Percentiles rank a stretch among this genome's conserved stretches.
Evolutionary conservation across 1,140 invertebrate genomes (phyloP).

Genomic region (Metopolophium dirhodum): DNA sequence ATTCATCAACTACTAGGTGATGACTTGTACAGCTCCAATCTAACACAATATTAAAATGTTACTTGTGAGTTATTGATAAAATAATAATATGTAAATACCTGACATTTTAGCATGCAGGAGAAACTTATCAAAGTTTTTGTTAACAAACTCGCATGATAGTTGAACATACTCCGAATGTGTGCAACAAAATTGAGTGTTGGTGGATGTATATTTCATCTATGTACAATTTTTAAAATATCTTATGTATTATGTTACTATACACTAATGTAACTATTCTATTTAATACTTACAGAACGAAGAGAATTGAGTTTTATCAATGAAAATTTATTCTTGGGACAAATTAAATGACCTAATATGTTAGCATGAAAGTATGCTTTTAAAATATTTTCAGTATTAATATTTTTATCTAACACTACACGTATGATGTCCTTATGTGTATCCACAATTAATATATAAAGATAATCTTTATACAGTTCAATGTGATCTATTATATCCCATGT

Average conservation of each 20-base stretch:
- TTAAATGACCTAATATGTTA: conserved; percentile 63
- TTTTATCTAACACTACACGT: conserved; percentile 65
- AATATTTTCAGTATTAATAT: conserved; percentile 63
- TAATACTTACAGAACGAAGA: conserved; percentile 46
- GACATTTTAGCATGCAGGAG: conserved; percentile 39
- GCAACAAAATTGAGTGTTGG: conserved; percentile 40
- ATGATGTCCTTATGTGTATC: conserved; percentile 72
- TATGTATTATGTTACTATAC: not conserved
- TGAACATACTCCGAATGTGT: conserved; percentile 40
- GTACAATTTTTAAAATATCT: not conserved
- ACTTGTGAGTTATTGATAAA: not conserved
- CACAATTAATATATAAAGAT: conserved; percentile 78
- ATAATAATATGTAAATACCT: conserved; percentile 46
- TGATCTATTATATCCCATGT: conserved; percentile 50
- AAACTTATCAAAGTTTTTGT: conserved; percentile 57
- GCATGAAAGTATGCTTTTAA: conserved; percentile 68
- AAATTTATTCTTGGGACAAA: conserved; percentile 35
- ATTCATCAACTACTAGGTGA: conserved; percentile 58
- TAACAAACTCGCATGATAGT: conserved; percentile 54
- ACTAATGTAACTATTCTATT: not conserved
- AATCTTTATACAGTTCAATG: conserved; percentile 66
- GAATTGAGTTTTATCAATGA: conserved; percentile 34
- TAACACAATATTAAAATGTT: conserved; percentile 45
- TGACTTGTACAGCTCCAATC: conserved; percentile 58
- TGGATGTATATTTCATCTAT: conserved; percentile 35